A percentile compares a stretch with the other conserved stretches of the same genome.
Conservation (phyloP, 2,113 vertebrate genomes). For the Tachuris rubrigastra region DNA sequence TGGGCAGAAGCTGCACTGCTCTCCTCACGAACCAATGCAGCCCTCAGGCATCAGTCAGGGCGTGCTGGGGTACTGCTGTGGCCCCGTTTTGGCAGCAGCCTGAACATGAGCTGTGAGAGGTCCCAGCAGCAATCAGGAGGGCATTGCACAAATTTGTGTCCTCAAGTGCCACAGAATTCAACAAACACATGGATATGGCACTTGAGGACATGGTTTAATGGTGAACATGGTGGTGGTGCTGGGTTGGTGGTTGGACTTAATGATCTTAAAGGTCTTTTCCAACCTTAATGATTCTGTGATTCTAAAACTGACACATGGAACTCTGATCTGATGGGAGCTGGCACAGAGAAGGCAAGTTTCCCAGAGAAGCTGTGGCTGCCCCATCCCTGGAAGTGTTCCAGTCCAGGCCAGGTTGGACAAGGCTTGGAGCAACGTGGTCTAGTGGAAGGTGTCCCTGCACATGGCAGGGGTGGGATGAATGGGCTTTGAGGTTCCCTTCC, state of each 20-base stretch:
- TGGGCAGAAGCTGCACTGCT: background rate
- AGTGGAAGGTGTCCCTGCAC: background rate
- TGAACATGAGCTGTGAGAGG: background rate
- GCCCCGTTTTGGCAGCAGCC: background rate
- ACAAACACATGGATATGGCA: accelerated
- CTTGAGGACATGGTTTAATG: background rate
- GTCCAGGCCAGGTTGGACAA: accelerated
- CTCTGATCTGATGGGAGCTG: background rate
- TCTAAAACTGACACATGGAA: background rate
- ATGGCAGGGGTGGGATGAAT: background rate
- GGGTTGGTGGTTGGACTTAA: background rate
- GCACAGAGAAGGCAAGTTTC: background rate
- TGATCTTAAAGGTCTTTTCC: background rate
- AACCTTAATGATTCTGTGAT: background rate
- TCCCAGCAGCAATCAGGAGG: background rate
- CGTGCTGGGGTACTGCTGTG: background rate
- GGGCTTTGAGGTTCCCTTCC: background rate
- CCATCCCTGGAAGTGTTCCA: background rate
- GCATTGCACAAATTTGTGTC: background rate
- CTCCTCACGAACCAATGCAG: background rate
- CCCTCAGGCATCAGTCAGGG: accelerated
- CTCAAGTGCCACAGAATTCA: background rate
- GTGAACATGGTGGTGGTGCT: background rate
- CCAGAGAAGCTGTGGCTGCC: background rate
- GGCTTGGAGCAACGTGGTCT: background rate